These are phyloP conservation scores for Zaprionus capensis DNA, from an alignment of 1,140 invertebrate species.

Conservation along the genomic window DNA sequence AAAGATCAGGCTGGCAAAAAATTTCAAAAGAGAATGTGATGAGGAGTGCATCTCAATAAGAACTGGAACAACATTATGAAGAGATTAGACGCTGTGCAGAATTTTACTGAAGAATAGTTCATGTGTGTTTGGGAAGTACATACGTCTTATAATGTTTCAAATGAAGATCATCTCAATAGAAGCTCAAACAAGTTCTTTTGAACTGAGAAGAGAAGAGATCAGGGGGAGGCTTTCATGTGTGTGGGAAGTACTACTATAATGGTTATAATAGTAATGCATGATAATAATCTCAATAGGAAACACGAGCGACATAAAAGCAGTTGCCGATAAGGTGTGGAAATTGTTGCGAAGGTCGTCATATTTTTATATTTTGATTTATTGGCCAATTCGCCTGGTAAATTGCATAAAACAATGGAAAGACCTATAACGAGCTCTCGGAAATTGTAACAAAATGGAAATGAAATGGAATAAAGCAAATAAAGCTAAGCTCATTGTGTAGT, in stretches of 20 bases:
- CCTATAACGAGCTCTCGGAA: constrained; percentile 35
- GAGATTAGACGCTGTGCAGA: too few species aligned
- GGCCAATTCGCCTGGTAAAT: constrained; percentile 21
- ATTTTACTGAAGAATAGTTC: not conserved
- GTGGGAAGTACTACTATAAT: not conserved
- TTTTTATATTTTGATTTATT: constrained; percentile 34
- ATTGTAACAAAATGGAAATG: constrained; percentile 48
- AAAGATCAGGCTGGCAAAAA: too few species aligned
- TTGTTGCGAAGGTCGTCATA: constrained; percentile 28
- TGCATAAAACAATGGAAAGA: constrained; percentile 18
- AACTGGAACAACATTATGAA: too few species aligned
- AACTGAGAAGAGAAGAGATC: not conserved
- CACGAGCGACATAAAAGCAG: constrained; percentile 7
- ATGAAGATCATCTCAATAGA: not conserved
- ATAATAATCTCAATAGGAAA: constrained; percentile 3
- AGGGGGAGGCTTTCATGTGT: not conserved
- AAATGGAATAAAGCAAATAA: constrained; percentile 25
- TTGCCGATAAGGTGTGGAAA: constrained; percentile 31
- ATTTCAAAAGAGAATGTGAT: too few species aligned
- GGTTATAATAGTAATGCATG: not conserved
- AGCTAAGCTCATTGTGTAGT: constrained; percentile 25
- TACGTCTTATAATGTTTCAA: too few species aligned
- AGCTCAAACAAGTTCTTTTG: not conserved
- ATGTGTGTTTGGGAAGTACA: not conserved
- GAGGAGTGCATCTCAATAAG: too few species aligned